Evolutionary conservation across 2,113 vertebrate species (phyloP).

Genomic region (Atlantisia rogersi): DNA sequence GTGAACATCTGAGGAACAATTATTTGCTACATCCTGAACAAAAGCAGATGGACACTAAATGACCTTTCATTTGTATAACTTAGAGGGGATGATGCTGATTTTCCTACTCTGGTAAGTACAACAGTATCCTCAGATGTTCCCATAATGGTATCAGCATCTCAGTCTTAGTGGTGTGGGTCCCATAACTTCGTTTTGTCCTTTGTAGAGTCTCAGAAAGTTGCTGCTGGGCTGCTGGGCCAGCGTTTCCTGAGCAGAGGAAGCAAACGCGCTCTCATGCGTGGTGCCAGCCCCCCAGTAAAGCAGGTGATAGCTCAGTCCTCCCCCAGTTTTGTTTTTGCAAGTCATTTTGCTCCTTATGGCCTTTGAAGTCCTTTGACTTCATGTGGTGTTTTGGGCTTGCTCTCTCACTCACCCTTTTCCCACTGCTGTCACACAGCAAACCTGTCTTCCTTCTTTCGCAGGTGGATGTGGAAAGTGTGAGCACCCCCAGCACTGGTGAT

Average conservation of each 20-base stretch:
- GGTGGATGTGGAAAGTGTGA: neutral
- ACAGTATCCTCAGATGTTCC: neutral
- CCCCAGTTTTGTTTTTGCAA: neutral
- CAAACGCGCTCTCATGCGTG: neutral
- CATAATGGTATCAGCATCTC: neutral
- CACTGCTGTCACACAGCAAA: neutral
- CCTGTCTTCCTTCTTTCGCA: neutral
- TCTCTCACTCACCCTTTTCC: neutral
- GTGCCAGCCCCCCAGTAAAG: neutral
- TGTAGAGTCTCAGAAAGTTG: neutral
- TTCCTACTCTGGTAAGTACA: neutral
- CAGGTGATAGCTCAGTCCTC: neutral
- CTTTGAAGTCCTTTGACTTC: neutral
- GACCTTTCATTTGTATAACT: neutral
- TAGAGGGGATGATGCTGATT: neutral
- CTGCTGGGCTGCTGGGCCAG: neutral
- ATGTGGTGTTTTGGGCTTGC: neutral
- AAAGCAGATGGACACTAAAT: neutral
- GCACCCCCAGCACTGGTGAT: accelerated
- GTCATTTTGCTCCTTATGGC: neutral
- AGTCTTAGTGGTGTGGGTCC: neutral
- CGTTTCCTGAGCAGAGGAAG: neutral
- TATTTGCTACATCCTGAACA: neutral
- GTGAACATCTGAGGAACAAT: neutral
- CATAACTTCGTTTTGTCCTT: neutral